A percentile compares a stretch with the other conserved stretches of the same genome.
Conservation (phyloP, 2,888 invertebrate species). For the Synanthedon formicaeformis region DNA sequence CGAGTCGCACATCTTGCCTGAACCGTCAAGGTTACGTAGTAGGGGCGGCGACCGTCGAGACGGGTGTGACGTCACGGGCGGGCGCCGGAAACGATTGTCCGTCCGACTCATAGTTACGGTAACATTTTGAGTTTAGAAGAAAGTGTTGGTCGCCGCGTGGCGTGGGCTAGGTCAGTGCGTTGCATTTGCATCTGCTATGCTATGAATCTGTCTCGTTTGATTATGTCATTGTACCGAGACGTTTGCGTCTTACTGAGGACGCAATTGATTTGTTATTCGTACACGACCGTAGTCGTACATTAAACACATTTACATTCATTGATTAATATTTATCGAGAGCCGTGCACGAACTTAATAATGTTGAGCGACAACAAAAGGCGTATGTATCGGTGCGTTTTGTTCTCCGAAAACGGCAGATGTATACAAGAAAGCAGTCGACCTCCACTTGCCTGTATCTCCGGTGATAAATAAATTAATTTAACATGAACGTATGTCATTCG, state of each 20-base stretch:
- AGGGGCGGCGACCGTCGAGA: slow-evolving; percentile 61
- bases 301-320: neutral
- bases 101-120: slow-evolving; percentile 66
- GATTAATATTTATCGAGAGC: neutral
- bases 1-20: slow-evolving; percentile 14
- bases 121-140: slow-evolving; percentile 68
- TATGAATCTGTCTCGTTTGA: neutral
- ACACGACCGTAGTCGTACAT: neutral
- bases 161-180: slow-evolving; percentile 54
- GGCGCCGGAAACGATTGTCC: slow-evolving; percentile 66
- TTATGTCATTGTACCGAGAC: neutral
- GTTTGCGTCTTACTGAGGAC: neutral
- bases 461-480: slow-evolving; percentile 26
- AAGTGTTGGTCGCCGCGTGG: slow-evolving; percentile 45
- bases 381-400: neutral
- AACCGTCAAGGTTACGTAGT: slow-evolving; percentile 52
- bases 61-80: slow-evolving; percentile 58
- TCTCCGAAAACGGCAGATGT: slow-evolving; percentile 20
- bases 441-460: slow-evolving; percentile 19
- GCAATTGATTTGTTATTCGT: neutral
- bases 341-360: neutral
- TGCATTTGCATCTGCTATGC: slow-evolving; percentile 10
- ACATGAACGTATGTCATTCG: neutral
- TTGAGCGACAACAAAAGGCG: neutral
- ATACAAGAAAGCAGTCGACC: slow-evolving; percentile 36